Evolutionary conservation across 2,888 invertebrate species (phyloP), one percentile per base, ranked within the genome.

Genomic region (Lasioglossum zephyrum): DNA sequence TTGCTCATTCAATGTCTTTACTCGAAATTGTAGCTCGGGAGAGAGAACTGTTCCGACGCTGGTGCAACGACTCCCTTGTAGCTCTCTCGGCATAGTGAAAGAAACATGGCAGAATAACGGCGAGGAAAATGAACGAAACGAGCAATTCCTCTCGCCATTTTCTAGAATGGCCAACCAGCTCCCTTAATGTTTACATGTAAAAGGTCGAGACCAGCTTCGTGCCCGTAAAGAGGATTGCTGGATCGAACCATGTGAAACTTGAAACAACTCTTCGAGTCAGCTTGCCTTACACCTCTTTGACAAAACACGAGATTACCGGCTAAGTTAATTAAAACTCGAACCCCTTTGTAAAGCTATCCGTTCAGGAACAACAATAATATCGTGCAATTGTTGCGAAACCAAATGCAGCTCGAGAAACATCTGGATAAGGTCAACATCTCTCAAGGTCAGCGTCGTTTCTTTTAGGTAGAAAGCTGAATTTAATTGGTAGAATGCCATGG

Each of bases 71-170:
- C 70, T 76, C 72, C 31, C 36, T 13, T 11, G 69, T 41, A 70
- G 63, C 31, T 53, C 31, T 53, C 18, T 66, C 26, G 31, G 22
- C 57, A 0, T 31, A 11, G 81, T 81, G 81, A 81, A 81, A 81
- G 73, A 76, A 70, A 4, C 70, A 73, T 81, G 49, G 60, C 22
- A 73, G 76, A 83, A 83, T 81, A 83, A 83, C 73, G 53, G 63
- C 81, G 76, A 60, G 60, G 76, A 75, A 81, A 83, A 83, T 81
- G 83, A 83, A 81, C 76, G 76, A 75, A 72, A 63, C 79, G 69
- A 79, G 41, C 81, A 49, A 76, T 81, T 66, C 63, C 44, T 72
- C 63, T 74, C 53, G 26, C 22, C 16, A n/a, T 39, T 39, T 41
- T 70, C 69, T 31, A 39, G 41, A 11, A 31, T 41, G 16, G 13